phyloP scores from a whole-genome alignment of 2,113 vertebrate species.

The Dipodomys spectabilis region DNA sequence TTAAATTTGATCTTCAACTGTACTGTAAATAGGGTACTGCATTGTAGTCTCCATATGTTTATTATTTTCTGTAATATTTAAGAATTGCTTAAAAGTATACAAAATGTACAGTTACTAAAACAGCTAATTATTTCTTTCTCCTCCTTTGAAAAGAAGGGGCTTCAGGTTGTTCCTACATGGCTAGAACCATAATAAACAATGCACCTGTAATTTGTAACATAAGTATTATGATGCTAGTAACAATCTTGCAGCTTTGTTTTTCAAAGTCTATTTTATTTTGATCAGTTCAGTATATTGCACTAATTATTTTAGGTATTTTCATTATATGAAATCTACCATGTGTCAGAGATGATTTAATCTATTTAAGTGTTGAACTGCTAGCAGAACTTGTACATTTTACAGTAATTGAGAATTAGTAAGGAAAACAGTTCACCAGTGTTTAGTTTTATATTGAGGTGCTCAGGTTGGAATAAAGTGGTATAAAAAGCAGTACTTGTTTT shows the following conservation, averaged over 20 bases:
- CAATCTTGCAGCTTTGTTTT: conserved; percentile 87
- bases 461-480: conserved; percentile 92
- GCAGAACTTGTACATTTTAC: conserved; percentile 87
- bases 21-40: conserved; percentile 99
- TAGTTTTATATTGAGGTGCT: conserved; percentile 91
- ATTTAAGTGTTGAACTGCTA: conserved; percentile 89
- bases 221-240: conserved; percentile 88
- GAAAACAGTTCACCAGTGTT: conserved; percentile 89
- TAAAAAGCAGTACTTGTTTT: conserved; percentile 73
- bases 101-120: conserved; percentile 95
- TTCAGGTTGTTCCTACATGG: conserved; percentile 89
- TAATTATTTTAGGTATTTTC: conserved; percentile 90
- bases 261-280: conserved; percentile 89
- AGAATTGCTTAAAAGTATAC: conserved; percentile 92
- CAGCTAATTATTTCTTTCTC: conserved; percentile 86
- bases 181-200: conserved; percentile 94
- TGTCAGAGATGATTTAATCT: conserved; percentile 89
- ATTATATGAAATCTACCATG: conserved; percentile 90
- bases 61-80: conserved; percentile 95
- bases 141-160: conserved; percentile 82
- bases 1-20: conserved; percentile 90
- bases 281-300: conserved; percentile 90
- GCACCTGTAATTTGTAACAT: conserved; percentile 91
- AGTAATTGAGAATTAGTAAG: conserved; percentile 87
- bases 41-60: conserved; percentile 95